Base-by-base conservation (phyloP, 2,888 invertebrate species). In the Isoperla grammatica region DNA sequence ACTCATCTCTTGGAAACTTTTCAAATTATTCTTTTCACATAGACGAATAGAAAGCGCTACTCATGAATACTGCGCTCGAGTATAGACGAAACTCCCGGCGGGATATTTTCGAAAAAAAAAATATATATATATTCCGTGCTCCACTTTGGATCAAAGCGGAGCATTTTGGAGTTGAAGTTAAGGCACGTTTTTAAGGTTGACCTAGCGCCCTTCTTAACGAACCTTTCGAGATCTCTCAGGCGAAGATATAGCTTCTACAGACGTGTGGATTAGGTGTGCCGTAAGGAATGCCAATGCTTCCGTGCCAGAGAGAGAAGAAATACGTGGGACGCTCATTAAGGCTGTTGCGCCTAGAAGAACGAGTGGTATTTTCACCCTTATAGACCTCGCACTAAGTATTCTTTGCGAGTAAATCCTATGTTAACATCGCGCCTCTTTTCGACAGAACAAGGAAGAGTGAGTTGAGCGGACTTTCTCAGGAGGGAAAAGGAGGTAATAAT, bases 131-230 rank as follows among this genome's bases (percentile, higher is more conserved):
- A 53, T 53, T 11, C 39, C 19, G 53, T 53, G 53, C 39, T 53
- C 53, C 35, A 53, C 37, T 53, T 53, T 53, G 37, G 53, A 37
- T 53, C 53, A 39, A 15, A 15, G 49, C 29, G 37, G 39, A 37
- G 53, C 19, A 39, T 53, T 20, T 46, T 23, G 35, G 17, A 29
- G 42, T 49, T 45, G 56, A 56, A 60, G 56, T 56, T 56, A 29
- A 50, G 42, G 60, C 60, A 49, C 60, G 60, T 60, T 60, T 60
- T 60, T 60, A 20, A 60, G 56, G 60, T 60, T 60, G 60, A 60
- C 60, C 60, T 60, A 50, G 60, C 56, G 56, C 56, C 56, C 56
- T 56, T 56, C 60, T 56, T 60, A 60, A 60, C 60, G 60, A 60
- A 60, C 60, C 60, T 60, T 55, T 60, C 55, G 56, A n/a, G 56